Evolutionary conservation across 2,797 vertebrate genomes (phyloP).

Genomic region (Cryptoblepharus egeriae): DNA sequence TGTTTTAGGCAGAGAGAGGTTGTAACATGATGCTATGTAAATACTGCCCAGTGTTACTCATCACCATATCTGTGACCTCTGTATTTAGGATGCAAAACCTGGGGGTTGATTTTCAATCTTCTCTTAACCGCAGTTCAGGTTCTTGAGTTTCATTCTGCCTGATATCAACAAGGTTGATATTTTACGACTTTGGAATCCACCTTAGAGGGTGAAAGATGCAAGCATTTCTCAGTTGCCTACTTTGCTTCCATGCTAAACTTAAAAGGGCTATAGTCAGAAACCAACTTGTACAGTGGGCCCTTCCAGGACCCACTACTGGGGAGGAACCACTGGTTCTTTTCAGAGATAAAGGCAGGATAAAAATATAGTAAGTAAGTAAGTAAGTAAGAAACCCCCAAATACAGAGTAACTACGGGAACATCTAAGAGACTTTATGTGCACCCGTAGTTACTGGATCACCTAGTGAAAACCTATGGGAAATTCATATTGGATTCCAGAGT

Average conservation of each 20-base stretch:
- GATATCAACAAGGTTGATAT: neutral
- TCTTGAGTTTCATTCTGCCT: constrained; percentile 16
- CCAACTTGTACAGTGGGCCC: neutral
- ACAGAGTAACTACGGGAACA: too few relatives aligned
- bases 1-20: constrained; percentile 26
- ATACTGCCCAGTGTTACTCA: constrained; percentile 38
- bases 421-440: too few relatives aligned
- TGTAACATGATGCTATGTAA: constrained; percentile 24
- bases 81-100: constrained; percentile 16
- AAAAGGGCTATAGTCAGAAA: neutral
- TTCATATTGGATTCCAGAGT: too few relatives aligned
- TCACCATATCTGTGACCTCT: constrained; percentile 31
- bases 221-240: neutral
- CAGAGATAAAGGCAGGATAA: too few relatives aligned
- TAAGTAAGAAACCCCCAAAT: too few relatives aligned
- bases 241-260: neutral
- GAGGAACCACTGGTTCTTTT: too few relatives aligned
- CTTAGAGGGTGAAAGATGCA: neutral
- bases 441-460: too few relatives aligned
- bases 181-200: neutral
- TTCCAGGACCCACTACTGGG: too few relatives aligned
- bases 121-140: constrained; percentile 19
- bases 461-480: too few relatives aligned
- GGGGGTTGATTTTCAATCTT: constrained; percentile 11
- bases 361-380: too few relatives aligned